Percentiles rank a stretch among this genome's conserved stretches.
Conservation (phyloP, 2,113 vertebrate species). For the Sciurus niger region DNA sequence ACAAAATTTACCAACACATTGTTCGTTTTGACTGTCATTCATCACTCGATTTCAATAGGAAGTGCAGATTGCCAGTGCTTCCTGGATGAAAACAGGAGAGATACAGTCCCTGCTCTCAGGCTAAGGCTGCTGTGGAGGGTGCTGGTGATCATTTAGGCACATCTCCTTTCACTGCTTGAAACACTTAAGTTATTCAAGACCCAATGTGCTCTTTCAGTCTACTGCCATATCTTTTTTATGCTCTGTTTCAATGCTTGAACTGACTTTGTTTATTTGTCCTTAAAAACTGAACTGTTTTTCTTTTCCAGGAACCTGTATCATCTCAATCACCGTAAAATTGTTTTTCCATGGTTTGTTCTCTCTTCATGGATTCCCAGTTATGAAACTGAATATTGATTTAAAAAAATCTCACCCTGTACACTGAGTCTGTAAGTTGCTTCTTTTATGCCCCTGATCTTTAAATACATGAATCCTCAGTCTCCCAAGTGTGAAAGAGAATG, state of each 20-base stretch:
- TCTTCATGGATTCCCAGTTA: slow-evolving; percentile 42
- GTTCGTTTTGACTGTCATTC: background rate
- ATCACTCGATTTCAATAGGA: background rate
- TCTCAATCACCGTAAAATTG: slow-evolving; percentile 52
- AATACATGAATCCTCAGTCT: background rate
- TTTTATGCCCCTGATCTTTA: slow-evolving; percentile 2
- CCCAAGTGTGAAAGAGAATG: background rate
- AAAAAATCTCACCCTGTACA: background rate
- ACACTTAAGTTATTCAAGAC: background rate
- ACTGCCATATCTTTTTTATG: background rate
- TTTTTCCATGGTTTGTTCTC: slow-evolving; percentile 57
- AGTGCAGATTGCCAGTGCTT: background rate
- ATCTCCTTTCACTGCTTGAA: background rate
- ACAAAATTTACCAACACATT: background rate
- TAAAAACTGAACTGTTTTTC: slow-evolving; percentile 37
- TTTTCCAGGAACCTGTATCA: slow-evolving; percentile 9
- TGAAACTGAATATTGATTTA: slow-evolving; percentile 67
- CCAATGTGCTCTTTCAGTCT: background rate
- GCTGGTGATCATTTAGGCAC: too few species aligned
- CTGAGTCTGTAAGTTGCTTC: slow-evolving; percentile 1
- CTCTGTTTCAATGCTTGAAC: background rate
- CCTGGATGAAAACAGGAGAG: background rate
- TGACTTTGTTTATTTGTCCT: slow-evolving; percentile 27
- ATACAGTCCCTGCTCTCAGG: background rate
- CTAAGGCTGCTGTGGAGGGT: rapidly evolving